phyloP scores from a whole-genome alignment of 2,113 vertebrate species.

The Pseudolaguvia tuberculata region DNA sequence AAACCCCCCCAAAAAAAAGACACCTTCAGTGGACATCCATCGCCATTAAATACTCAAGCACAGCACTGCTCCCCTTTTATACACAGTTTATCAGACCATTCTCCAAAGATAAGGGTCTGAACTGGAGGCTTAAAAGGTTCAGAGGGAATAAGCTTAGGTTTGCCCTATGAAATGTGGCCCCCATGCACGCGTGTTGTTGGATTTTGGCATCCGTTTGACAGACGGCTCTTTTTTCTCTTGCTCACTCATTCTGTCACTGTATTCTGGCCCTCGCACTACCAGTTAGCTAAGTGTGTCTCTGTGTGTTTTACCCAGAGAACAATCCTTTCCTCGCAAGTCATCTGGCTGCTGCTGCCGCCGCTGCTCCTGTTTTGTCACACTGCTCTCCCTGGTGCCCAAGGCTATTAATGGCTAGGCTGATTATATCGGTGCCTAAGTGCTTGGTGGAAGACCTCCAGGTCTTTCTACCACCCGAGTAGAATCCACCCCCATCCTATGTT shows the following conservation, averaged over 20 bases:
- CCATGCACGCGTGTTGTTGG: constrained; percentile 34
- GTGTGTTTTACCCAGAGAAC: constrained; percentile 45
- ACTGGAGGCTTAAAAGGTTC: neutral
- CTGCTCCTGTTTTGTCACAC: constrained; percentile 47
- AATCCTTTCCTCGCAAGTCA: constrained; percentile 55
- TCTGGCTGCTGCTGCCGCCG: constrained; percentile 33
- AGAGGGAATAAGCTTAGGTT: constrained; percentile 1
- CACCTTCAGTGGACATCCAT: no score
- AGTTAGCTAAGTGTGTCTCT: constrained; percentile 17
- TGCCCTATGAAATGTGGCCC: constrained; percentile 25
- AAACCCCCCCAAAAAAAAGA: neutral
- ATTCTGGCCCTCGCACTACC: constrained; percentile 20
- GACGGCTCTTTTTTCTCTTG: constrained; percentile 38
- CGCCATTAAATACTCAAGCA: no score
- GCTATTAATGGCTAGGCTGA: constrained; percentile 55
- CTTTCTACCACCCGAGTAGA: constrained; percentile 20
- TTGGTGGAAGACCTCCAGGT: constrained; percentile 34
- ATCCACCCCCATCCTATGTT: constrained; percentile 14
- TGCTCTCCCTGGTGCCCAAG: constrained; percentile 30
- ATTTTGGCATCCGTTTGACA: constrained; percentile 39
- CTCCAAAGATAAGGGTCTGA: neutral
- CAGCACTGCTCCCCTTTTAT: no score
- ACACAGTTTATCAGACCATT: no score
- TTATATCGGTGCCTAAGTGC: constrained; percentile 49
- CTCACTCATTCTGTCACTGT: constrained; percentile 17